Evolutionary conservation across 92 coral and sea anemone genomes (phyloP).

Genomic region (Galaxea fascicularis): DNA sequence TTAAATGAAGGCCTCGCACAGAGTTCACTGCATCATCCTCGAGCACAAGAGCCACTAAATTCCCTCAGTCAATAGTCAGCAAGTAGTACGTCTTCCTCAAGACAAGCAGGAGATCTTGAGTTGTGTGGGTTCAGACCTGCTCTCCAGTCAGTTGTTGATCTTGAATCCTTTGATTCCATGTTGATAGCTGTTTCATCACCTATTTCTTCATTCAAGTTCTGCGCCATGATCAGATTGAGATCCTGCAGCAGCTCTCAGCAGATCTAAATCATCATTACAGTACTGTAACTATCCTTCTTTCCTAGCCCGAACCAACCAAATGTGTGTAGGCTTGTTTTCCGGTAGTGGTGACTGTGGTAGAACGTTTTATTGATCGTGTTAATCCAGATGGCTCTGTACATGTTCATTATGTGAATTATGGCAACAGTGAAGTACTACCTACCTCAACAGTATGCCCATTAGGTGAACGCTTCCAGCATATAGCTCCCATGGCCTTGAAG

Average conservation of each 20-base stretch:
- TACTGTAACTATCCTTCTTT: slow-evolving; percentile 39
- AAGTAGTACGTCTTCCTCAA: not conserved
- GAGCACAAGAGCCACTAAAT: not conserved
- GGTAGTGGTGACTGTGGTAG: slow-evolving; percentile 78
- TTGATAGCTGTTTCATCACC: slow-evolving; percentile 73
- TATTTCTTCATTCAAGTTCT: slow-evolving; percentile 73
- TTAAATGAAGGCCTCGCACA: slow-evolving; percentile 27
- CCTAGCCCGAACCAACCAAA: slow-evolving; percentile 54
- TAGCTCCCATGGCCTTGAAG: slow-evolving; percentile 76
- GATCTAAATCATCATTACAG: slow-evolving; percentile 57
- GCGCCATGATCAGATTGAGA: slow-evolving; percentile 35
- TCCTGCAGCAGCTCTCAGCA: slow-evolving; percentile 34
- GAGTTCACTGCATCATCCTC: not conserved
- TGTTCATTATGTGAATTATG: slow-evolving; percentile 84
- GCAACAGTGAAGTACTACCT: slow-evolving; percentile 67
- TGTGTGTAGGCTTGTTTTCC: slow-evolving; percentile 67
- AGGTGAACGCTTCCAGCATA: slow-evolving; percentile 60
- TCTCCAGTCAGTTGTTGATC: slow-evolving; percentile 21
- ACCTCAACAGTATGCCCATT: slow-evolving; percentile 73
- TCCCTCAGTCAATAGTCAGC: not conserved
- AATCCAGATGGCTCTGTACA: slow-evolving; percentile 50
- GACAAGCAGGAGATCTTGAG: not conserved
- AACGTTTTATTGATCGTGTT: slow-evolving; percentile 60
- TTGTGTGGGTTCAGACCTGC: slow-evolving; percentile 51
- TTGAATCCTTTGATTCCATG: slow-evolving; percentile 65